phyloP scores from a whole-genome alignment of 1,140 invertebrate genomes.

The honey bee (Apis mellifera) region DNA sequence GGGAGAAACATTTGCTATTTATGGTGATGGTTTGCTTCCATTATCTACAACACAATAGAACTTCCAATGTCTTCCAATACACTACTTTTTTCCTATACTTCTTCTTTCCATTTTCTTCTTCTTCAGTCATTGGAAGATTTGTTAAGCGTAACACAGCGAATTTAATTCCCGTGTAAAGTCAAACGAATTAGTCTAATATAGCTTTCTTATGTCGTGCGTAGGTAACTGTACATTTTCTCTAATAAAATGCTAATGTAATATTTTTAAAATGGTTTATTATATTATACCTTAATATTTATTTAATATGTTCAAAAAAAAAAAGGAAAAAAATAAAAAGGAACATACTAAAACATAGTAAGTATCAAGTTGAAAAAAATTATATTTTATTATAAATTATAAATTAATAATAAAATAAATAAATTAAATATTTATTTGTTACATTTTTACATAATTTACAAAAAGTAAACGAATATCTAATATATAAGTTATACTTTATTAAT shows the following conservation, averaged over 20 bases:
- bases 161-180: constrained; percentile 79
- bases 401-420: too few relatives aligned
- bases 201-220: constrained; percentile 77
- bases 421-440: background rate
- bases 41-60: constrained; percentile 69
- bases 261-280: constrained; percentile 50
- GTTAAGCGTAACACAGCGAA: constrained; percentile 74
- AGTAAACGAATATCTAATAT: constrained; percentile 3
- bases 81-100: constrained; percentile 19
- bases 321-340: background rate
- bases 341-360: background rate
- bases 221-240: constrained; percentile 81
- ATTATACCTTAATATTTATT: too few relatives aligned
- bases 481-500: constrained; percentile 9
- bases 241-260: constrained; percentile 79
- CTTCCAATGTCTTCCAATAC: constrained; percentile 42
- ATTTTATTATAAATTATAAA: constrained; percentile 12
- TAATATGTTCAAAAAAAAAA: too few relatives aligned
- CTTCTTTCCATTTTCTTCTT: constrained; percentile 60
- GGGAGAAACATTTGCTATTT: constrained; percentile 64
- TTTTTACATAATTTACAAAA: constrained; percentile 46
- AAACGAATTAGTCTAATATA: constrained; percentile 80
- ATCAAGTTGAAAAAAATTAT: background rate
- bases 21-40: constrained; percentile 78
- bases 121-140: constrained; percentile 81